Conservation (phyloP, 1,140 invertebrate genomes). For the Drosophila tristis region DNA sequence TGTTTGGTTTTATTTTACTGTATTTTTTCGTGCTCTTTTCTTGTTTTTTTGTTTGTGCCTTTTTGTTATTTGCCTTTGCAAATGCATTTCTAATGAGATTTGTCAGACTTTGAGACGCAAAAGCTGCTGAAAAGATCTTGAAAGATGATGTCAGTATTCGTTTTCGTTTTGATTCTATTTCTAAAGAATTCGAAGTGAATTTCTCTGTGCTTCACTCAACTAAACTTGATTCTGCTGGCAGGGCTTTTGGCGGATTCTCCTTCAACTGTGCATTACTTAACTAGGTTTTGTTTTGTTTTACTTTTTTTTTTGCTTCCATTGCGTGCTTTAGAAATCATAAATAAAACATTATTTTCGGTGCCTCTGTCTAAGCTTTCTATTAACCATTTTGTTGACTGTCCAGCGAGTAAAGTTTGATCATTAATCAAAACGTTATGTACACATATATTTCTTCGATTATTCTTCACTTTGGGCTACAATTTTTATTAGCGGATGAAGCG, state of each 20-base stretch:
- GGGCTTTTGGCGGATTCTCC: slow-evolving; percentile 8
- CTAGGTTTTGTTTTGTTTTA: slow-evolving; percentile 7
- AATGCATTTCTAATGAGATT: slow-evolving; percentile 77
- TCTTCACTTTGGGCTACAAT: slow-evolving; percentile 8
- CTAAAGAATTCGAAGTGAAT: too few relatives aligned
- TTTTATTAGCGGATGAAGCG: slow-evolving; percentile 6
- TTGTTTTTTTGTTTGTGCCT: slow-evolving; percentile 42
- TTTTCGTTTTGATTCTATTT: too few relatives aligned
- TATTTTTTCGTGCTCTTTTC: slow-evolving; percentile 19
- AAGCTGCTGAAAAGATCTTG: slow-evolving; percentile 48
- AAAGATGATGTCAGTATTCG: slow-evolving; percentile 64
- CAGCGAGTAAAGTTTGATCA: slow-evolving; percentile 13
- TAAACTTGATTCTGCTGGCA: slow-evolving; percentile 18
- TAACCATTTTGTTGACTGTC: slow-evolving; percentile 45
- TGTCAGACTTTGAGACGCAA: slow-evolving; percentile 29
- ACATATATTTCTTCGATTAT: slow-evolving; percentile 12
- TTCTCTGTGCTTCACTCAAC: too few relatives aligned
- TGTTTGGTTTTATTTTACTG: slow-evolving; percentile 10
- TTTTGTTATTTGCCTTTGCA: slow-evolving; percentile 30
- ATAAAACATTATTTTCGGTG: slow-evolving; percentile 43
- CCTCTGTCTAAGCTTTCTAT: slow-evolving; percentile 26
- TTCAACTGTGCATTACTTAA: slow-evolving; percentile 13
- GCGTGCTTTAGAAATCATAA: slow-evolving; percentile 48
- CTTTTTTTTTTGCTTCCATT: slow-evolving; percentile 29
- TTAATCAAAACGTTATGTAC: slow-evolving; percentile 39